phyloP scores from a whole-genome alignment of 2,113 vertebrate genomes.

The Acanthochromis polyacanthus region DNA sequence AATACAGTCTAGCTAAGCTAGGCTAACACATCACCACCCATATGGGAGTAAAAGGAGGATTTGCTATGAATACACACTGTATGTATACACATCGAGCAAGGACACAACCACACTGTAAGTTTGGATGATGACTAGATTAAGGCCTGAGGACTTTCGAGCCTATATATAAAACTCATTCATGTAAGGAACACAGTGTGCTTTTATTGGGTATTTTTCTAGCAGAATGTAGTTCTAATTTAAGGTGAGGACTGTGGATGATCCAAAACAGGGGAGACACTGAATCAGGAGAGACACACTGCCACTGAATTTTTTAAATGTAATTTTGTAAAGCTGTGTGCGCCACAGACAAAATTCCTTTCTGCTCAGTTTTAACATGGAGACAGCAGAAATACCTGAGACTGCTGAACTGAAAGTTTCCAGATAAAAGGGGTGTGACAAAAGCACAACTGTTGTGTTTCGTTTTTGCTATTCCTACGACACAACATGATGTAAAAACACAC shows the following conservation, averaged over 20 bases:
- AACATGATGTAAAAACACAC: slow-evolving; percentile 7
- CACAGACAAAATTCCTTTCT: neutral
- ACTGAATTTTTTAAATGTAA: neutral
- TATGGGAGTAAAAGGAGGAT: too few relatives aligned
- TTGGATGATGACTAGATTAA: too few relatives aligned
- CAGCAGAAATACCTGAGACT: neutral
- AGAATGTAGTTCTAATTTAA: neutral
- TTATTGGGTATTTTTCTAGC: neutral
- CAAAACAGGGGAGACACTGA: neutral
- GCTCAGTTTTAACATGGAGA: neutral
- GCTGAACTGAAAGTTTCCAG: neutral
- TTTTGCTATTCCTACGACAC: neutral
- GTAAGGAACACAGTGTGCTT: neutral
- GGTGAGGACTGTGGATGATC: neutral
- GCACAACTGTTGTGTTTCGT: neutral
- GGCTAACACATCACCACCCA: too few relatives aligned
- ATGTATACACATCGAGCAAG: too few relatives aligned
- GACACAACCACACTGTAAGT: too few relatives aligned
- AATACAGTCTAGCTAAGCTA: too few relatives aligned
- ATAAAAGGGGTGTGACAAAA: neutral
- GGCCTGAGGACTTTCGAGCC: too few relatives aligned
- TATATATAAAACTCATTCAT: too few relatives aligned
- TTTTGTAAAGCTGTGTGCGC: neutral
- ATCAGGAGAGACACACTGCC: neutral
- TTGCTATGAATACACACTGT: too few relatives aligned